Conservation (phyloP, 2,888 invertebrate species). For the Zhuqinia jingwanae region DNA sequence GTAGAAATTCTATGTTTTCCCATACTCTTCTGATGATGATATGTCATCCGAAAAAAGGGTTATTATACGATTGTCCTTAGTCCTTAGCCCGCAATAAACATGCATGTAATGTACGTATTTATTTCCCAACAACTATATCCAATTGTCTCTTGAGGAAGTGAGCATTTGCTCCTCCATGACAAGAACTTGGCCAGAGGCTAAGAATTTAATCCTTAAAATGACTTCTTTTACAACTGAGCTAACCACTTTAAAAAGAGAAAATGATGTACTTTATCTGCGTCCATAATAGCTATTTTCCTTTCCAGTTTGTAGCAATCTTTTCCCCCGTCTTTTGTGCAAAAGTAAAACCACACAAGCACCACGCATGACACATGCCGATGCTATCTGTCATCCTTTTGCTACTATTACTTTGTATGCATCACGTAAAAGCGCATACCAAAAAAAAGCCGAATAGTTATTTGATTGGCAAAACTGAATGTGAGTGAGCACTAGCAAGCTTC, state of each 20-base stretch:
- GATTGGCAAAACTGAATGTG: slow-evolving; percentile 35
- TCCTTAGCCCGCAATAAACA: neutral
- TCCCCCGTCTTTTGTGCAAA: neutral
- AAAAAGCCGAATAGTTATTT: neutral
- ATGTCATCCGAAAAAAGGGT: slow-evolving; percentile 27
- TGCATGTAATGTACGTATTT: no score
- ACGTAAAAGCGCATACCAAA: neutral
- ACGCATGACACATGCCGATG: neutral
- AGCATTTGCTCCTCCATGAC: neutral
- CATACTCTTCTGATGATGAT: neutral
- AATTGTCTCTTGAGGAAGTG: neutral
- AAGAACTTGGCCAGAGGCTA: neutral
- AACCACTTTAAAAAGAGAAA: neutral
- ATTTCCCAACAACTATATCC: neutral
- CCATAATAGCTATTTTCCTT: neutral
- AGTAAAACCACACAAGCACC: neutral
- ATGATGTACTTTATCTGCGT: neutral
- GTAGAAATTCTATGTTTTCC: slow-evolving; percentile 42
- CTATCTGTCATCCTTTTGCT: no score
- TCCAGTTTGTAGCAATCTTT: neutral
- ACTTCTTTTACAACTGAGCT: neutral
- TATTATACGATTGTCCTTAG: slow-evolving; percentile 8
- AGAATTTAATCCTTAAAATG: slow-evolving; percentile 1
- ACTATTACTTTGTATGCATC: neutral
- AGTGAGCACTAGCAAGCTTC: slow-evolving; percentile 1